Percentiles rank a stretch among this genome's conserved stretches.
These are phyloP conservation scores for Jaculus jaculus DNA, from an alignment of 2,113 vertebrate species.

Conservation along the genomic window DNA sequence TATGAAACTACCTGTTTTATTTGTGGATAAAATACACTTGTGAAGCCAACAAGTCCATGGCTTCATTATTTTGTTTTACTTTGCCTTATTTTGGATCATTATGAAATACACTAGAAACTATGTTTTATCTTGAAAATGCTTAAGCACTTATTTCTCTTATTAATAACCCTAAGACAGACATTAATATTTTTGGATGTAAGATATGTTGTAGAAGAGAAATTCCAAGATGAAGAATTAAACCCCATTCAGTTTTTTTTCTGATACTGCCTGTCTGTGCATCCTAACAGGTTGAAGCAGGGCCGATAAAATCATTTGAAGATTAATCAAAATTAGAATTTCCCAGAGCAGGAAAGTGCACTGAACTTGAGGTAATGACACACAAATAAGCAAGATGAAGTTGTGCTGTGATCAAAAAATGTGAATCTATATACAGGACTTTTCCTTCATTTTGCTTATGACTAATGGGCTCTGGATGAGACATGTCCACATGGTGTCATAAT, in stretches of 20 bases:
- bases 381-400: background rate
- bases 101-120: slow-evolving; percentile 20
- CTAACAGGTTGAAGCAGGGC: background rate
- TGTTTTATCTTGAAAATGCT: slow-evolving; percentile 19
- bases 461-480: background rate
- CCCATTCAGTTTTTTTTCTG: background rate
- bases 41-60: background rate
- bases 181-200: background rate
- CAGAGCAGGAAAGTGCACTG: background rate
- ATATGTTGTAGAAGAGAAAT: background rate
- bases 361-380: background rate
- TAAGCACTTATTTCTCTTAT: background rate
- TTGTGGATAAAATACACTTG: slow-evolving; percentile 48
- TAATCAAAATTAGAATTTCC: background rate
- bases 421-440: background rate
- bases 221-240: background rate
- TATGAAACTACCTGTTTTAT: slow-evolving; percentile 27
- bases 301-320: background rate
- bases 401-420: background rate
- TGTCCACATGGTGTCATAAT: fast-evolving
- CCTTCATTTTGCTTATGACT: background rate
- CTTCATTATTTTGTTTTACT: background rate
- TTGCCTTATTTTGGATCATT: background rate
- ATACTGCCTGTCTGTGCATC: background rate
- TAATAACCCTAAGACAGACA: background rate